Evolutionary conservation across 2,797 vertebrate genomes (phyloP).

Genomic region (Acomys russatus): DNA sequence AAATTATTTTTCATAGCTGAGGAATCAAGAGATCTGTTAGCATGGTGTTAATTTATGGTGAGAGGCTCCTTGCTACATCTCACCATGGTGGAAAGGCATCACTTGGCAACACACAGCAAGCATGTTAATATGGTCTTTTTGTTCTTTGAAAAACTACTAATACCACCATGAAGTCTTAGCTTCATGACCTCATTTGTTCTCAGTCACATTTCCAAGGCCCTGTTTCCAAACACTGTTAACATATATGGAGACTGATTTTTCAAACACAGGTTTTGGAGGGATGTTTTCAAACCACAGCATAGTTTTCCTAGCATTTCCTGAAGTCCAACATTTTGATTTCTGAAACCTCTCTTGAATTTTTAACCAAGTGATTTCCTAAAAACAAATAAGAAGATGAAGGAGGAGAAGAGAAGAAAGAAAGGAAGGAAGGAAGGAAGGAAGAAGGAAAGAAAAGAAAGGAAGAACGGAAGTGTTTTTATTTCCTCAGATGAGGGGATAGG

Average conservation of each 20-base stretch:
- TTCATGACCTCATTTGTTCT: neutral
- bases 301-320: neutral
- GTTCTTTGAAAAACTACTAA: neutral
- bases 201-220: neutral
- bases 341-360: neutral
- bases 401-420: neutral
- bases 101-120: too few species aligned
- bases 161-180: too few species aligned
- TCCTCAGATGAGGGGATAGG: too few species aligned
- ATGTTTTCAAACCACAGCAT: neutral
- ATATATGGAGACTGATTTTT: neutral
- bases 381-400: too few species aligned
- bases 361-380: neutral
- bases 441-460: neutral
- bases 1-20: neutral
- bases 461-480: too few species aligned
- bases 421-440: too few species aligned
- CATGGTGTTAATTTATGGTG: neutral
- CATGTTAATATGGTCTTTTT: neutral
- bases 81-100: too few species aligned
- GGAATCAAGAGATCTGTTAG: neutral
- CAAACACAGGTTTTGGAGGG: neutral
- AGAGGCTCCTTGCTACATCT: neutral
- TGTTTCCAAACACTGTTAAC: neutral
- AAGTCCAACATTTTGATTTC: neutral